These are phyloP conservation scores for Dissostichus mawsoni DNA, from an alignment of 2,113 vertebrate genomes.

Conservation along the genomic window DNA sequence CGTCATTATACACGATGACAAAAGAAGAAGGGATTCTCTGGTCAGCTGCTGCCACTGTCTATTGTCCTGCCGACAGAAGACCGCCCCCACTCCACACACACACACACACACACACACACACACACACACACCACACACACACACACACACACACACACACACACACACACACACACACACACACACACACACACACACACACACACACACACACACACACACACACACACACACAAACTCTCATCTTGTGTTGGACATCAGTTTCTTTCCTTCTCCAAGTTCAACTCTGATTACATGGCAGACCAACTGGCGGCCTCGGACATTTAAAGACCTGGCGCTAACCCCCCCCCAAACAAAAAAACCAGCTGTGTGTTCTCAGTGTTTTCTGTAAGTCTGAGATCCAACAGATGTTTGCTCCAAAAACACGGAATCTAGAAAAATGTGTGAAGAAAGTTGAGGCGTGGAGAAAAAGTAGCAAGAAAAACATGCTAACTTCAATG, in stretches of 20 bases:
- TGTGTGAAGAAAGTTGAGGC: neutral
- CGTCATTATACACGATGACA: constrained; percentile 71
- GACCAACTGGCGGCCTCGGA: constrained; percentile 57
- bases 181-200: constrained; percentile 32
- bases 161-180: constrained; percentile 20
- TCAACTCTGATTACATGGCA: constrained; percentile 65
- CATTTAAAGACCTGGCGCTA: constrained; percentile 47
- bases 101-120: constrained; percentile 30
- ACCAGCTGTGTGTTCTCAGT: constrained; percentile 62
- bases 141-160: constrained; percentile 28
- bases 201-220: constrained; percentile 41
- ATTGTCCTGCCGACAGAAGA: constrained; percentile 49
- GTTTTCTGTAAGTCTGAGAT: constrained; percentile 44
- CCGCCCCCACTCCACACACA: constrained; percentile 26
- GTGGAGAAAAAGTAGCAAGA: neutral
- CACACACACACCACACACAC: constrained; percentile 39
- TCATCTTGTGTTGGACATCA: constrained; percentile 46
- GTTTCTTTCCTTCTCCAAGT: constrained; percentile 69
- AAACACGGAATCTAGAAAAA: constrained; percentile 6
- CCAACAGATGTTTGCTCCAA: constrained; percentile 58
- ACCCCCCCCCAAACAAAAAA: constrained; percentile 23
- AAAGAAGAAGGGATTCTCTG: constrained; percentile 72
- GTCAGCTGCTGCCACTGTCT: constrained; percentile 69
- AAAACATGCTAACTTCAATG: neutral
- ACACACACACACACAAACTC: constrained; percentile 29